These are phyloP conservation scores for Gallinago jamesoni DNA, from an alignment of 2,113 vertebrate species.

Conservation along the genomic window DNA sequence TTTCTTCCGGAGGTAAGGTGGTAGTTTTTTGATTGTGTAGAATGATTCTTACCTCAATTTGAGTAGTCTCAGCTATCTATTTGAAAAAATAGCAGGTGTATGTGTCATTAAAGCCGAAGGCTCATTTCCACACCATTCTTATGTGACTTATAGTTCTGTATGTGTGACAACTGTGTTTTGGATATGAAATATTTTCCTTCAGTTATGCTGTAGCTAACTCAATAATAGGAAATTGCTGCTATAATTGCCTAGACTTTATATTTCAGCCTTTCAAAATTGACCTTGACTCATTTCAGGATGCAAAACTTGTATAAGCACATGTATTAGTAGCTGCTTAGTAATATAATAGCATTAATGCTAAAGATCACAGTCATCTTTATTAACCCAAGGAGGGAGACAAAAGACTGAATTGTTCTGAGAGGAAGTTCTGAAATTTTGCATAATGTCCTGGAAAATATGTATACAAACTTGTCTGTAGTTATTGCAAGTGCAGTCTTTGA, in stretches of 20 bases:
- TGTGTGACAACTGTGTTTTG: background rate
- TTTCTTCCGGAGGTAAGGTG: constrained; percentile 94
- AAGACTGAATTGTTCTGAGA: background rate
- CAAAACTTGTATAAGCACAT: background rate
- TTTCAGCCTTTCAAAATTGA: background rate
- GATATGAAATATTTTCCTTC: background rate
- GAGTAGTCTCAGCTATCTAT: background rate
- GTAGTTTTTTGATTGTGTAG: background rate
- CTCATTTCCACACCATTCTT: background rate
- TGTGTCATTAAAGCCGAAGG: background rate
- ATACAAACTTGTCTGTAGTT: background rate
- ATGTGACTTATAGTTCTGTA: background rate
- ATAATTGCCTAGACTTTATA: background rate
- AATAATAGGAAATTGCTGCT: background rate
- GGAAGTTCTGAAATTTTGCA: background rate
- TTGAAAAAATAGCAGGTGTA: background rate
- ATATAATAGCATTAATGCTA: background rate
- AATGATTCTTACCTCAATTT: background rate
- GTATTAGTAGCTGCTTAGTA: background rate
- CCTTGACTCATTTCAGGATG: background rate
- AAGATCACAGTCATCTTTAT: background rate
- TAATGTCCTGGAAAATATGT: background rate
- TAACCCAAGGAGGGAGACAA: background rate
- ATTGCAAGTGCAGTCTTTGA: background rate
- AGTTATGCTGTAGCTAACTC: background rate